Evolutionary conservation across 2,113 vertebrate species (phyloP), one percentile per base, ranked within the genome.

Genomic region (Odobenus rosmarus): DNA sequence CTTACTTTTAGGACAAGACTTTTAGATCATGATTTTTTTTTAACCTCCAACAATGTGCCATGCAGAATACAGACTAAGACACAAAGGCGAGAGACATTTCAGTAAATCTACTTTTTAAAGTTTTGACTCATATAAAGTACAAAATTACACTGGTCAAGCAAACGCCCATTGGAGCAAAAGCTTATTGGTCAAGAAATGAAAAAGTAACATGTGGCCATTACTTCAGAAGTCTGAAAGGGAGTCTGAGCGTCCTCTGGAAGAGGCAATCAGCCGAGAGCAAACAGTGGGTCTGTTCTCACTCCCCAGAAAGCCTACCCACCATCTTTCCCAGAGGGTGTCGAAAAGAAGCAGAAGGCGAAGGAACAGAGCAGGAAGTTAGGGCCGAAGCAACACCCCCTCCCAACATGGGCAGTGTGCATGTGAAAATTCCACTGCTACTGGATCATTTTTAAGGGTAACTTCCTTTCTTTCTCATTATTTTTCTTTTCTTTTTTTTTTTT

Each of bases 201-300:
- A 94, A 88, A 49, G 42, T 57, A 93, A 61, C 4, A 4, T 3
- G 61, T 57, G 69, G n/a, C 49, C 46, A 85, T 81, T 57, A n/a
- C 64, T 77, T 82, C 46, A 93, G 59, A 94, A 85, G 26, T 62
- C 83, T 6, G 7, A 80, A 92, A 95, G 77, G 76, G 61, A 83
- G 31, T 57, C 72, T 51, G 51, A 53, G 59, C 39, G 4, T 69
- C 42, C 51, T 81, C 57, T 57, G 49, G 26, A 61, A 80, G 49
- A 67, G 33, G 82, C 59, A 92, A 28, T 36, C 31, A 36, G 26
- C 64, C 19, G 14, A 69, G 64, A 36, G 23, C 42, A 83, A 46
- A 71, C 24, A 49, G 33, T 26, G 26, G 59, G 15, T 23, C 5
- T 5, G 31, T 28, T 51, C 31, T 55, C 51, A 1, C 31, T 55